Percentiles rank a stretch among this genome's conserved stretches.
These are phyloP conservation scores for Stegophylla sp. DNA, from an alignment of 2,888 invertebrate species.

Conservation along the genomic window DNA sequence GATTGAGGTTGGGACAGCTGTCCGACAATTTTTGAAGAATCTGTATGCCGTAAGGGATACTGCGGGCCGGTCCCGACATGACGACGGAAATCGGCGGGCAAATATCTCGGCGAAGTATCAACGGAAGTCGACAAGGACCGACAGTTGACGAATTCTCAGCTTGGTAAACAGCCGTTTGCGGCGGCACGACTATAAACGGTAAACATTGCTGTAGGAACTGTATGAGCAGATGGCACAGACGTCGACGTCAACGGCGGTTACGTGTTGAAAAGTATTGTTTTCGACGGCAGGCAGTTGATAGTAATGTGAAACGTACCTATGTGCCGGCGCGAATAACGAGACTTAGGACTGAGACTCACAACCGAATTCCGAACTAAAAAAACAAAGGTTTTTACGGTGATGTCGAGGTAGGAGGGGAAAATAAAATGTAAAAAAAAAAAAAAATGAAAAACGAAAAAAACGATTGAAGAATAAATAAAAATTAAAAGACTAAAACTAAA, in stretches of 20 bases:
- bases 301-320: background rate
- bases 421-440: background rate
- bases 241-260: background rate
- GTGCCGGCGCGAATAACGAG: background rate
- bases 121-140: background rate
- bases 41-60: slow-evolving; percentile 41
- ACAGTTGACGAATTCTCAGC: background rate
- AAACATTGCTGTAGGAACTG: slow-evolving; percentile 29
- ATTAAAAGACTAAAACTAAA: background rate
- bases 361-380: background rate
- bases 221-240: slow-evolving; percentile 4
- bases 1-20: slow-evolving; percentile 15
- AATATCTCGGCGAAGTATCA: background rate
- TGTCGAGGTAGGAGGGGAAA: background rate
- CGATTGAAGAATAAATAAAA: background rate
- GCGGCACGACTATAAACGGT: background rate
- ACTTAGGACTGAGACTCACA: background rate
- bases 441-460: background rate
- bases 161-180: background rate
- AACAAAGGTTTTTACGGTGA: background rate
- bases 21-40: slow-evolving; percentile 34
- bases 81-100: background rate
- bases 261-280: background rate
- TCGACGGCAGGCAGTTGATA: no score
- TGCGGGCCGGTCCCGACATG: slow-evolving; percentile 11